Evolutionary conservation across 1,140 invertebrate species (phyloP), one percentile per base, ranked within the genome.

Genomic region (Diachasma alloeum): DNA sequence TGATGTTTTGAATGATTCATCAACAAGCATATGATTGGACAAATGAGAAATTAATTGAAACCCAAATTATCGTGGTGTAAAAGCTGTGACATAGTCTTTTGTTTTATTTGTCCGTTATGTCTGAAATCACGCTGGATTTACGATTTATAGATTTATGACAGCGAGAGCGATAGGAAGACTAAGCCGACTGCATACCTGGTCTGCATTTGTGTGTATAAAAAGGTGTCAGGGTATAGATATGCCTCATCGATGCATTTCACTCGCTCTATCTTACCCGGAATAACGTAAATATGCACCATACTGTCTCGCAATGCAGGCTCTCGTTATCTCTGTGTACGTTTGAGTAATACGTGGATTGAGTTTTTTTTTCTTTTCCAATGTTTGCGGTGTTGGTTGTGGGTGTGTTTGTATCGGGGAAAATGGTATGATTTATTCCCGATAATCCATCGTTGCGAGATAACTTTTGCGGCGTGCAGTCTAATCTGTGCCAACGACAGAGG

Each of bases 81-180:
- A n/a, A 46, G 10, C 4, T 53, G 39, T 19, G 9, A 53, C 17
- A 46, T 46, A 11, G 1, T 59, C 24, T 26, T 26, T 13, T 63
- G 22, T 31, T 53, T 63, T 31, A 19, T 63, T 63, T 4, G 59
- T 63, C 19, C 24, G 17, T 63, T 63, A 24, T 31, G 22, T 63
- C 8, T 69, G 39, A 83, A 82, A 83, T 83, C 82, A 83, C 82
- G 79, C 22, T 82, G 71, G 82, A 75, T 81, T 81, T 81, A 77
- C 76, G 67, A 82, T 83, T 80, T 83, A 83, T 82, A 83, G 79
- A 81, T 83, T 83, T 83, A 83, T 74, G 78, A 79, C 75, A 53
- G n/a, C 75, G 36, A 75, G 80, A 73, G 66, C 37, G 19, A 71
- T 56, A 68, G 31, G 36, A 15, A 68, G 36, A 19, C 36, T 74